Evolutionary conservation across 2,113 vertebrate species (phyloP).

Genomic region (Corapipo altera): DNA sequence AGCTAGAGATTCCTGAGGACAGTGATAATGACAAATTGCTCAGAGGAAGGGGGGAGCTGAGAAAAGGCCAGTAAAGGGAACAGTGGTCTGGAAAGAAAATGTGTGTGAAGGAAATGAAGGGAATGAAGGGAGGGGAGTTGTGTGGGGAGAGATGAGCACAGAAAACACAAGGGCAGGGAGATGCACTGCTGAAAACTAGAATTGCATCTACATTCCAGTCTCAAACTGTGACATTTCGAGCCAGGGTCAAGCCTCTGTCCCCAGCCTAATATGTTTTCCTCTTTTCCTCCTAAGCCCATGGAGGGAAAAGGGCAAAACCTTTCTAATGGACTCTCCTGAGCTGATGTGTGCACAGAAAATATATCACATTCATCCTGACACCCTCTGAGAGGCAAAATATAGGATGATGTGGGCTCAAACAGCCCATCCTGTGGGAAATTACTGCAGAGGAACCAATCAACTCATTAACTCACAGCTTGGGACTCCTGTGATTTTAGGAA

Average conservation of each 20-base stretch:
- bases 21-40: neutral
- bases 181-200: neutral
- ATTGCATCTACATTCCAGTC: neutral
- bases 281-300: neutral
- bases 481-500: neutral
- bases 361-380: neutral
- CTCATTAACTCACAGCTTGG: constrained; percentile 19
- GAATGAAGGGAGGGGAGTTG: neutral
- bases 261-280: neutral
- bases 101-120: neutral
- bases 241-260: neutral
- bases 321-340: neutral
- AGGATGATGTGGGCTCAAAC: neutral
- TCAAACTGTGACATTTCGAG: neutral
- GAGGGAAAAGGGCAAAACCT: neutral
- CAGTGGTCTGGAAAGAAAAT: neutral
- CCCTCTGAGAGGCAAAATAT: neutral
- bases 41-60: neutral
- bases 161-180: neutral
- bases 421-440: neutral
- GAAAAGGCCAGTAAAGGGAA: neutral
- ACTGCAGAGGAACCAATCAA: constrained; percentile 18
- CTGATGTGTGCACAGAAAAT: neutral
- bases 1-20: neutral
- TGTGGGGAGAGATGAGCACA: neutral